These are phyloP conservation scores for Ammodytes dubius DNA, from an alignment of 2,113 vertebrate species.

Conservation along the genomic window DNA sequence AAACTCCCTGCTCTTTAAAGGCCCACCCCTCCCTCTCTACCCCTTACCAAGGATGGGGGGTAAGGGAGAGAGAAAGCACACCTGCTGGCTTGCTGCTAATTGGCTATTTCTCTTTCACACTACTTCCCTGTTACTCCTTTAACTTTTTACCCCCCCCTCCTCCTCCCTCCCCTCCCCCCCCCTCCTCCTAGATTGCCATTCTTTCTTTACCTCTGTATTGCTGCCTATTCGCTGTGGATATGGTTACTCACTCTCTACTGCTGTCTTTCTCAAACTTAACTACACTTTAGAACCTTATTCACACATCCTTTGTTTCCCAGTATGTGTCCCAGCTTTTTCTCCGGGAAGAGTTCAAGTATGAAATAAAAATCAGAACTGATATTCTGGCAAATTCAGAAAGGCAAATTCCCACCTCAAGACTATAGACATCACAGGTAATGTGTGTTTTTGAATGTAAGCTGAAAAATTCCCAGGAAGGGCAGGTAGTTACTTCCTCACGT, in stretches of 20 bases:
- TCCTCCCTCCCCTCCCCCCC: conserved; percentile 23
- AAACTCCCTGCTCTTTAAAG: conserved; percentile 86
- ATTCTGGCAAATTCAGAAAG: too few relatives aligned
- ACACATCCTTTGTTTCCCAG: too few relatives aligned
- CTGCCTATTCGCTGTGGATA: conserved; percentile 30
- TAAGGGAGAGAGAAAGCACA: conserved; percentile 78
- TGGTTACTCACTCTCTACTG: conserved; percentile 32
- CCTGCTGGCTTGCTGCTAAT: conserved; percentile 87
- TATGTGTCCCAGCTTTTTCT: too few relatives aligned
- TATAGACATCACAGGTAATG: too few relatives aligned
- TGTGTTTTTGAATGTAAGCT: too few relatives aligned
- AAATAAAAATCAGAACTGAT: too few relatives aligned
- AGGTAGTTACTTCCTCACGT: too few relatives aligned
- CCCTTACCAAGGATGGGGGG: conserved; percentile 66
- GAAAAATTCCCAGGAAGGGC: too few relatives aligned
- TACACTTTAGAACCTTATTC: neutral
- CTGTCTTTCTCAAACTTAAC: conserved; percentile 37
- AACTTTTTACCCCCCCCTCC: conserved; percentile 75
- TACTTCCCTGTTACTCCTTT: conserved; percentile 68
- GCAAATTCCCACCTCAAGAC: too few relatives aligned
- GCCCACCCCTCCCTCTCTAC: conserved; percentile 66
- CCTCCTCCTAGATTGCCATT: conserved; percentile 32
- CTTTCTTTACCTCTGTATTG: conserved; percentile 38
- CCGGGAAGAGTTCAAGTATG: too few relatives aligned
- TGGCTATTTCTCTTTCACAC: conserved; percentile 83